phyloP scores from a whole-genome alignment of 2,888 invertebrate genomes.

The Hirtodrosophila cameraria region DNA sequence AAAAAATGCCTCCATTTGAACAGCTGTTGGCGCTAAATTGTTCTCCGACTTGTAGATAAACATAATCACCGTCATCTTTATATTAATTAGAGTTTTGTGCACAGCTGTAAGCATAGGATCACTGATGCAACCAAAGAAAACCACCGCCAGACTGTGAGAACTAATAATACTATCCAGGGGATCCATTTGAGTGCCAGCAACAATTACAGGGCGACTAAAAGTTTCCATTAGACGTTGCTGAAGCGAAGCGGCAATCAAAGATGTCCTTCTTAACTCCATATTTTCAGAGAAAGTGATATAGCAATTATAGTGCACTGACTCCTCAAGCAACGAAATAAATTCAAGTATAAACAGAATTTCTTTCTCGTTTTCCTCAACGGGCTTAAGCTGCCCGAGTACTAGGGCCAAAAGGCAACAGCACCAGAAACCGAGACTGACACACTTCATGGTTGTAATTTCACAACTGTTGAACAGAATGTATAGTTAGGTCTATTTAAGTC shows the following conservation, averaged over 20 bases:
- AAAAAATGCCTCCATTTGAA: background rate
- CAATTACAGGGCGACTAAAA: constrained; percentile 15
- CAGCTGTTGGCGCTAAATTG: background rate
- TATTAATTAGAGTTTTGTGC: background rate
- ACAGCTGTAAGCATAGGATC: background rate
- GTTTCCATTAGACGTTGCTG: constrained; percentile 6
- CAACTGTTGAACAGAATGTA: background rate
- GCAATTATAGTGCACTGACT: background rate
- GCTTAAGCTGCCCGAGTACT: constrained; percentile 1
- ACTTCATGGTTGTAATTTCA: constrained; percentile 1
- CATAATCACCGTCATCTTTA: background rate
- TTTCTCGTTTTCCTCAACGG: background rate
- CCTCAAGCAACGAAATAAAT: background rate
- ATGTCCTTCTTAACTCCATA: background rate
- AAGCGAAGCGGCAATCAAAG: background rate
- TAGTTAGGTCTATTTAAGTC: too few species aligned
- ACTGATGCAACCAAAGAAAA: background rate
- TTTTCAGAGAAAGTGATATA: constrained; percentile 7
- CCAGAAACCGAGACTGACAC: constrained; percentile 1
- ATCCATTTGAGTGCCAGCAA: background rate
- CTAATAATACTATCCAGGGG: background rate
- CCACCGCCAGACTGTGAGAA: background rate
- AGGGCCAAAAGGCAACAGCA: background rate
- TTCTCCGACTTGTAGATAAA: constrained; percentile 8
- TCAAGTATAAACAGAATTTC: background rate